These are phyloP conservation scores for Papilio machaon DNA, from an alignment of 1,140 invertebrate genomes.

Conservation along the genomic window DNA sequence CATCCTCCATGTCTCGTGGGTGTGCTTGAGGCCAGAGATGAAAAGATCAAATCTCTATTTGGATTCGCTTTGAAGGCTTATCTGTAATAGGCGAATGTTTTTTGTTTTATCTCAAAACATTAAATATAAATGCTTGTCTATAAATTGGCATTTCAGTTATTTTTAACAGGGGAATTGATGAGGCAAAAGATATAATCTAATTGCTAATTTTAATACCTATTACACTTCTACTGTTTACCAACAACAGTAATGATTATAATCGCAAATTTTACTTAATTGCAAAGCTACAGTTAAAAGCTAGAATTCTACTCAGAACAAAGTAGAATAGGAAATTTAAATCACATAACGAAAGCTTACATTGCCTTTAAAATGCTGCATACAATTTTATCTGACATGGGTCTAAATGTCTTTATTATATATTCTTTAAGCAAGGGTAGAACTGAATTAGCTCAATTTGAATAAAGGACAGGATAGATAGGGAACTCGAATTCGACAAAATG, in stretches of 20 bases:
- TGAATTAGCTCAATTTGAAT: conserved; percentile 27
- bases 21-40: neutral
- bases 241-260: no score
- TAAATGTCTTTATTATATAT: conserved; percentile 6
- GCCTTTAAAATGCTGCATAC: conserved; percentile 15
- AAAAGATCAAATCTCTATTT: conserved; percentile 25
- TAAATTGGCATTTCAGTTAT: neutral
- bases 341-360: conserved; percentile 2
- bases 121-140: neutral
- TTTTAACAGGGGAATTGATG: neutral
- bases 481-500: conserved; percentile 13
- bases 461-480: conserved; percentile 24
- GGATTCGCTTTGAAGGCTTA: conserved; percentile 12
- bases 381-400: neutral
- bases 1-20: neutral
- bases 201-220: neutral
- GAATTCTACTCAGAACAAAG: neutral
- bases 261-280: no score
- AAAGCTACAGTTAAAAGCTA: no score
- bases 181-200: neutral
- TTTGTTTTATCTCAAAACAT: neutral
- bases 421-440: conserved; percentile 2
- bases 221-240: no score
- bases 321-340: neutral
- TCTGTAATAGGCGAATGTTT: conserved; percentile 16